Evolutionary conservation across 2,797 vertebrate species (phyloP).

Genomic region (Sebastes diploproa): DNA sequence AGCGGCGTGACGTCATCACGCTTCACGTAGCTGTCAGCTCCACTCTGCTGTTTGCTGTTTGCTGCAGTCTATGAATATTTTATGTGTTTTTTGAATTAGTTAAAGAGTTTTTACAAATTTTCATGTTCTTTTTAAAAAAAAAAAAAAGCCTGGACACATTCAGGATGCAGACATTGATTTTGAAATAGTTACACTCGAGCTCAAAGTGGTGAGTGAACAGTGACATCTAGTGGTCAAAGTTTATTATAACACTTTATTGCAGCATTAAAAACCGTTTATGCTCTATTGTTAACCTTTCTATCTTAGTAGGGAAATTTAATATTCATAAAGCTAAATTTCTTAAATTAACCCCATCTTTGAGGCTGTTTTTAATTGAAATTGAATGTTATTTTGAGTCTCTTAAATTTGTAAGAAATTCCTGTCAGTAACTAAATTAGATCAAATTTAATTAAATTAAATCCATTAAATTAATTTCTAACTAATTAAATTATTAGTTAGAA

Average conservation of each 20-base stretch:
- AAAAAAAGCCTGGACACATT: background rate
- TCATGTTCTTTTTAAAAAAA: background rate
- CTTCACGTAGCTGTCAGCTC: background rate
- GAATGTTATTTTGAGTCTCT: too few species aligned
- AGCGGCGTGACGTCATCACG: constrained; percentile 31
- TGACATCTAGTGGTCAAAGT: constrained; percentile 41
- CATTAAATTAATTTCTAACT: too few species aligned
- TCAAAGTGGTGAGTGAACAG: background rate
- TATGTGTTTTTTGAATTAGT: fast-evolving
- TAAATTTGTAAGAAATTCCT: too few species aligned
- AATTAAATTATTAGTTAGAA: too few species aligned
- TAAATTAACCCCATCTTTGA: too few species aligned
- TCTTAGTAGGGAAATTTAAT: too few species aligned
- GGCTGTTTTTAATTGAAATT: too few species aligned
- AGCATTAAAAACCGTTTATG: too few species aligned
- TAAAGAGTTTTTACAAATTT: fast-evolving
- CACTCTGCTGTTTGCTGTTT: background rate
- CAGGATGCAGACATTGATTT: background rate
- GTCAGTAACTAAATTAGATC: too few species aligned
- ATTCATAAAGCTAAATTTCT: too few species aligned
- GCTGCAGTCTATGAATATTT: background rate
- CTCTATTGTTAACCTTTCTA: too few species aligned
- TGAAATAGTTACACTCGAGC: background rate
- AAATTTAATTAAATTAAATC: too few species aligned
- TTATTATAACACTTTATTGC: background rate